Base-by-base conservation (phyloP, 2,888 invertebrate species). In the Drymonia ruficornis region DNA sequence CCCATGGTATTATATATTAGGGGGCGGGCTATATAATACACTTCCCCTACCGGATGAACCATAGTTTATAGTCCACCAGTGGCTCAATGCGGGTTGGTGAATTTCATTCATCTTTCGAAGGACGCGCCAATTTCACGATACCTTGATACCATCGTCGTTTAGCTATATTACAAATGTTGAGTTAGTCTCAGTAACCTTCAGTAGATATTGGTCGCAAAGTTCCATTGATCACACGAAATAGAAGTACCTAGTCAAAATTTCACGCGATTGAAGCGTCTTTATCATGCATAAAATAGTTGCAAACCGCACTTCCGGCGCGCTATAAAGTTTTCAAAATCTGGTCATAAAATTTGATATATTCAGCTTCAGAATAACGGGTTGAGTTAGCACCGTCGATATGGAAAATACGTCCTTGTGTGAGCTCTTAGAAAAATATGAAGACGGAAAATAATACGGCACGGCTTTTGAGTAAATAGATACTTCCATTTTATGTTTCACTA, bases 301-400 rank as follows among this genome's bases (percentile, higher is more conserved):
- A 43, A 43, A 19, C 18, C 11, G 19, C 43, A 43, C 19, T 43
- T 43, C 43, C 11, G 19, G 6, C 18, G 11, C 11, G 19, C 19
- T 43, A 19, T 42, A 43, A 36, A 43, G 43, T 43, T 43, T 43
- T 43, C 19, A 43, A 19, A 43, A 43, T 16, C 18, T 8, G 13
- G 12, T 19, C 43, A 13, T 43, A 43, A 43, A 43, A 43, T 23
- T 43, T 43, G 43, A 43, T 43, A 43, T 43, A 43, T 43, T 43
- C 43, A 18, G 23, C 40, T 40, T 9, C 16, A 16, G 16, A 19
- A 13, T 15, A 40, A 12, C 19, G 13, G 19, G 12, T 19, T 19
- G 43, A 43, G 43, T 43, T 43, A 43, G 19, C 43, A 12, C 18
- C 43, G 9, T 40, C 16, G 40, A 43, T 43, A 43, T 19, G 43